phyloP scores from a whole-genome alignment of 1,140 invertebrate genomes.

The Drosophila parabipectinata region DNA sequence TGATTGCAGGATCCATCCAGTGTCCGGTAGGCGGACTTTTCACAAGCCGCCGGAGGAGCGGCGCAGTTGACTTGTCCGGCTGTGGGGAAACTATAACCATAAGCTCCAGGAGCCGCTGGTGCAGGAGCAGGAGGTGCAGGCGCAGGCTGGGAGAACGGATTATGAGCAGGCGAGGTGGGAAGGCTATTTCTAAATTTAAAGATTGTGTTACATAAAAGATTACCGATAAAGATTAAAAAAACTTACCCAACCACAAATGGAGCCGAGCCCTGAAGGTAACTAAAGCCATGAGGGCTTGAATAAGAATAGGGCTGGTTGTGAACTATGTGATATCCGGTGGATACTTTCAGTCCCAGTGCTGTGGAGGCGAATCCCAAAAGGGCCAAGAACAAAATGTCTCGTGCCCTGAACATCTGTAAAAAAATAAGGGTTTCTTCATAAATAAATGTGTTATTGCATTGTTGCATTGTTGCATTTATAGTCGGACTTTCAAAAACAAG shows the following conservation, averaged over 20 bases:
- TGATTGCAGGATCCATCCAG: slow-evolving; percentile 96
- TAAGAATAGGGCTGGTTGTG: slow-evolving; percentile 58
- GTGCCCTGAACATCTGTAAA: slow-evolving; percentile 39
- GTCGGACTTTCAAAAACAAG: neutral
- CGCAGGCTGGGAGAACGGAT: slow-evolving; percentile 55
- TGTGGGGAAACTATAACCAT: slow-evolving; percentile 62
- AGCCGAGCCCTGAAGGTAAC: slow-evolving; percentile 46
- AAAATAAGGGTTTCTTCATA: neutral
- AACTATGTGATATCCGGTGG: slow-evolving; percentile 73
- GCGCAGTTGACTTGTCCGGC: slow-evolving; percentile 78
- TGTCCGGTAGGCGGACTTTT: slow-evolving; percentile 87
- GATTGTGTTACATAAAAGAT: too few relatives aligned
- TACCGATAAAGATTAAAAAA: neutral
- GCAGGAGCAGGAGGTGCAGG: slow-evolving; percentile 24
- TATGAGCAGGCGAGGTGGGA: slow-evolving; percentile 62
- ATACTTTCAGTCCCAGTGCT: slow-evolving; percentile 56
- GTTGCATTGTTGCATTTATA: too few relatives aligned
- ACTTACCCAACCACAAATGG: slow-evolving; percentile 50
- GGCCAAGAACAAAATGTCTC: slow-evolving; percentile 45
- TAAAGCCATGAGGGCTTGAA: slow-evolving; percentile 42
- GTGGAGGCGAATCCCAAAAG: slow-evolving; percentile 33
- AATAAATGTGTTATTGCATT: too few relatives aligned
- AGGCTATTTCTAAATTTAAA: slow-evolving; percentile 56
- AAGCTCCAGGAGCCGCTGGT: slow-evolving; percentile 20
- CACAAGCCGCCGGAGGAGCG: slow-evolving; percentile 83